Percentiles rank a stretch among this genome's conserved stretches.
Evolutionary conservation across 2,113 vertebrate species (phyloP).

Genomic region (Willisornis vidua): DNA sequence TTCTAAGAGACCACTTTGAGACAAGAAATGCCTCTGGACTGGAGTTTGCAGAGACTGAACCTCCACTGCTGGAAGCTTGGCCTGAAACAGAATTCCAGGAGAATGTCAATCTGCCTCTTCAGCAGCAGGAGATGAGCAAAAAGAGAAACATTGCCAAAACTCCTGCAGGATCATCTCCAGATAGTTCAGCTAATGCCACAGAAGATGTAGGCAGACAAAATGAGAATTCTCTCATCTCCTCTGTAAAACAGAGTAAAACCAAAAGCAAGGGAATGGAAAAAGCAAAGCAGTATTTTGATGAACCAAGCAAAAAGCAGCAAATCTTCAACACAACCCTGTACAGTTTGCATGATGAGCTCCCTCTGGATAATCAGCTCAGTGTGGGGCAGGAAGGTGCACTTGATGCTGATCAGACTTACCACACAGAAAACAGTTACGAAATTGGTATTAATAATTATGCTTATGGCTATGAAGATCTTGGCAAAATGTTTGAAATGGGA

Average conservation of each 20-base stretch:
- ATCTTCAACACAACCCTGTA: slow-evolving; percentile 80
- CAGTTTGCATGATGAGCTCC: slow-evolving; percentile 46
- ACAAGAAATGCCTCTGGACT: slow-evolving; percentile 45
- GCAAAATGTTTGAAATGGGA: slow-evolving; percentile 84
- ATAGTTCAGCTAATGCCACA: slow-evolving; percentile 61
- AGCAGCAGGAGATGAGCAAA: background rate
- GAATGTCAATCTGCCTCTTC: background rate
- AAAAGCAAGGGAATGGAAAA: slow-evolving; percentile 68
- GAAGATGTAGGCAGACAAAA: slow-evolving; percentile 52
- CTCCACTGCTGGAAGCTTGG: slow-evolving; percentile 22
- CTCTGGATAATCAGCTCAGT: slow-evolving; percentile 71
- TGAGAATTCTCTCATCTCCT: slow-evolving; percentile 40
- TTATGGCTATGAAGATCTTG: slow-evolving; percentile 87
- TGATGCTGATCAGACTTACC: slow-evolving; percentile 52
- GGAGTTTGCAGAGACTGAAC: background rate
- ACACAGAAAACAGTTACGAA: slow-evolving; percentile 75
- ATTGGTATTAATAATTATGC: slow-evolving; percentile 80
- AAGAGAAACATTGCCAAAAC: background rate
- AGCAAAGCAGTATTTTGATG: slow-evolving; percentile 50
- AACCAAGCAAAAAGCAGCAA: slow-evolving; percentile 64
- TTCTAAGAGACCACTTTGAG: background rate
- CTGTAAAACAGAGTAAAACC: slow-evolving; percentile 55
- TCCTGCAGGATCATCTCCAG: background rate
- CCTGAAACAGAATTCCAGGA: background rate
- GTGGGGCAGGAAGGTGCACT: slow-evolving; percentile 69